These are phyloP conservation scores for Hylaea fasciaria DNA, from an alignment of 2,888 invertebrate species.

Conservation along the genomic window DNA sequence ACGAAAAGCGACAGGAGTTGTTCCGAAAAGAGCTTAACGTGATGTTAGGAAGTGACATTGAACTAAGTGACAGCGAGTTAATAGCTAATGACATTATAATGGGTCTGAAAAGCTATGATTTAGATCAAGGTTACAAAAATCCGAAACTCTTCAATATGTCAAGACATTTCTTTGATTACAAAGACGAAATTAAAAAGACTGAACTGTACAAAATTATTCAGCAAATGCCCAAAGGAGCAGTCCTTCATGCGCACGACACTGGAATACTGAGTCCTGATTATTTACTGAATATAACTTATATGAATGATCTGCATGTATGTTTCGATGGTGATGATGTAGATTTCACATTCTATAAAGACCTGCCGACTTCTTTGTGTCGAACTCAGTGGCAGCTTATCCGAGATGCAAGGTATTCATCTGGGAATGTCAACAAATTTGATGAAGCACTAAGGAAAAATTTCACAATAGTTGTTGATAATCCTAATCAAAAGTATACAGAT, in stretches of 20 bases:
- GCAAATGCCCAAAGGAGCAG: conserved; percentile 90
- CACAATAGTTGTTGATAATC: conserved; percentile 82
- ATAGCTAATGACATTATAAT: conserved; percentile 85
- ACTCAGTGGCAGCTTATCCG: conserved; percentile 79
- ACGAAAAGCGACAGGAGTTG: conserved; percentile 71
- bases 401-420: conserved; percentile 75
- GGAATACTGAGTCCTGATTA: conserved; percentile 86
- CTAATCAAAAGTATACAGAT: conserved; percentile 74
- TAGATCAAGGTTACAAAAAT: conserved; percentile 74
- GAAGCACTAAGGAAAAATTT: conserved; percentile 78
- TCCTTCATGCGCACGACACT: conserved; percentile 89
- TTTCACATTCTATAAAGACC: conserved; percentile 62
- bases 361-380: conserved; percentile 53
- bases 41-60: conserved; percentile 82
- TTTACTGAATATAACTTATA: conserved; percentile 86
- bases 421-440: conserved; percentile 82
- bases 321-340: conserved; percentile 55
- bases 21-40: conserved; percentile 74
- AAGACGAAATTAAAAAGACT: conserved; percentile 84
- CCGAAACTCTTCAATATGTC: conserved; percentile 85
- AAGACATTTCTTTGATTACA: conserved; percentile 87
- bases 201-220: conserved; percentile 87
- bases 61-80: conserved; percentile 79
- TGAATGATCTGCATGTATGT: conserved; percentile 85
- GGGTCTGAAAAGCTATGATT: conserved; percentile 80